Evolutionary conservation across 2,797 vertebrate species (phyloP), one percentile per base, ranked within the genome.

Genomic region (Garrulus glandarius): DNA sequence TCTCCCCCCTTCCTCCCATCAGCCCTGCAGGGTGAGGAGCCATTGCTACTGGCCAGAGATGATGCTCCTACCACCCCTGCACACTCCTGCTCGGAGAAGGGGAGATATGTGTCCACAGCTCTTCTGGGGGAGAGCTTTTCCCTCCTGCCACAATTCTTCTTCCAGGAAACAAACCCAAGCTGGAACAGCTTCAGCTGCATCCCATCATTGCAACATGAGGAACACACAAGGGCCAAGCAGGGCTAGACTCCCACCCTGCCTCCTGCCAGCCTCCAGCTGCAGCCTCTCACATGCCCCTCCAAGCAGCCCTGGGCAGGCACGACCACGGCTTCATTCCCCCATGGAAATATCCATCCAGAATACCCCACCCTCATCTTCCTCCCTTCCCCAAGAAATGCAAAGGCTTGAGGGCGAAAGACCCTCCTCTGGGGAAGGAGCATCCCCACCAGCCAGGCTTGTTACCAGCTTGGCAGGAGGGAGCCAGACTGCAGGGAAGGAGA

Each of bases 21-120:
- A 53, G 17, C 36, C 67, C 77, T n/a, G 52, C 32, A 30, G 65
- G 49, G 61, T 3, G 15, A 87, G 60, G 44, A 89, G 41, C n/a
- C 43, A 14, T 9, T 11, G 7, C 72, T 72, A 10, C 68, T 19
- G 21, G 21, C 39, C 69, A 56, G 19, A 60, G 52, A 21, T 15
- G 13, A 20, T 39, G 43, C 15, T 47, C 60, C 65, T 50, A 24
- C n/a, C 11, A 1, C 27, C 77, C 37, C 70, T 37, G 71, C 46
- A 70, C 32, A 4, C 5, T 11, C 12, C 1, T 3, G 9, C 43
- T 13, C 14, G 9, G 13, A 34, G n/a, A 88, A 75, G 39, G 26
- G 11, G 32, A 50, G 15, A 15, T 14, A 0, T 14, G 0, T 21
- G 20, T n/a, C n/a, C 29, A 7, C 0, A 32, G 53, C 41, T 68